Conservation (phyloP, 2,797 vertebrate species). For the Sebastes goodei region DNA sequence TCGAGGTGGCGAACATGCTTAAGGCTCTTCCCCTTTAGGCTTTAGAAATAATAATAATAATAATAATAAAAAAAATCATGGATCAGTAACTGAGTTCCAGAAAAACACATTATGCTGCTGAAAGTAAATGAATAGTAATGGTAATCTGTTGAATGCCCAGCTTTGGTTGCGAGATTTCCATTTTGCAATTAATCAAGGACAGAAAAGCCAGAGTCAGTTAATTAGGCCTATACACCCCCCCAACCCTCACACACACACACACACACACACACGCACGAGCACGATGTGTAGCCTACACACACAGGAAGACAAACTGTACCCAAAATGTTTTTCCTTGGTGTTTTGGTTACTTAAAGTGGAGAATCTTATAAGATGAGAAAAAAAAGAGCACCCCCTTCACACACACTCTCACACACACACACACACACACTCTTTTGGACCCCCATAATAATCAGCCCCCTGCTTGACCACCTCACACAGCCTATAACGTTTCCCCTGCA, state of each 20-base stretch:
- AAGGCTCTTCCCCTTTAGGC: background rate
- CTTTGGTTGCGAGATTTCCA: constrained; percentile 33
- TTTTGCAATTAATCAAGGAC: constrained; percentile 59
- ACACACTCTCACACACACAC: background rate
- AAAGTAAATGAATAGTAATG: constrained; percentile 42
- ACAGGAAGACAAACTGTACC: background rate
- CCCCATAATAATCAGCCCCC: constrained; percentile 40
- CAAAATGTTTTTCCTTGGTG: background rate
- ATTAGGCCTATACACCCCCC: constrained; percentile 15
- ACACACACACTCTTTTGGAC: background rate
- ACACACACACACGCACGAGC: background rate
- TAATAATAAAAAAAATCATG: background rate
- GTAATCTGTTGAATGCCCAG: constrained; percentile 68
- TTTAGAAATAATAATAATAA: background rate
- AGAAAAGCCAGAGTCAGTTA: constrained; percentile 55
- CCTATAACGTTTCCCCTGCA: background rate
- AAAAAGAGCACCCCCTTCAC: background rate
- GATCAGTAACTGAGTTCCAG: background rate
- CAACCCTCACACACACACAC: background rate
- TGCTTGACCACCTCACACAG: constrained; percentile 39
- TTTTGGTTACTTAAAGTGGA: constrained; percentile 4
- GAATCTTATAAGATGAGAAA: background rate
- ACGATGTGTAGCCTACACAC: background rate
- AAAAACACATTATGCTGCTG: background rate
- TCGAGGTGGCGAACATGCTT: constrained; percentile 22